Evolutionary conservation across 2,888 invertebrate genomes (phyloP), one percentile per base, ranked within the genome.

Genomic region (Microchrysa polita): DNA sequence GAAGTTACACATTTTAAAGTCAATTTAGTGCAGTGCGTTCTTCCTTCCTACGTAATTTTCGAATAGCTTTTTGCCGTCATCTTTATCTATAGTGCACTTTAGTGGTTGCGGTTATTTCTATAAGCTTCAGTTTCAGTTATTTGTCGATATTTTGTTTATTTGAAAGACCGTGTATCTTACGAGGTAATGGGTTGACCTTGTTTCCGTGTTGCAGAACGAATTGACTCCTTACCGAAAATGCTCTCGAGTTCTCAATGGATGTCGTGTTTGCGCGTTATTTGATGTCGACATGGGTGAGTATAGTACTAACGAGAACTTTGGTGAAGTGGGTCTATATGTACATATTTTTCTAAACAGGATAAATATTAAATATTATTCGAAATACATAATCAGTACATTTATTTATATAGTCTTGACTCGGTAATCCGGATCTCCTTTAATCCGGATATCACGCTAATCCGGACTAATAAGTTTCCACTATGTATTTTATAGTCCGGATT

Each of bases 21-120:
- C 16, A 7, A 48, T 48, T 48, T 2, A 48, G 48, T 48, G 48
- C 48, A 48, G 48, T 48, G 48, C 10, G 2, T 61, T 40, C 61
- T 16, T 61, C 18, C 40, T 60, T 27, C 27, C 27, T 34, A 10
- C 48, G 48, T 5, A 2, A n/a, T 48, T 12, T 48, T 48, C 2
- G 48, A n/a, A 48, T 4, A 4, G 48, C 16, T 48, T 42, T 12
- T 48, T 10, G 48, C 27, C 27, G 7, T 34, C 27, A 34, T 34
- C 48, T 2, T 34, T 7, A 34, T 34, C 48, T 2, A 12, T 48
- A 10, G 48, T 48, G 48, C 16, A 48, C 59, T 23, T 59, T 23
- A 22, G 59, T 59, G 59, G 59, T 59, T 59, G 59, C n/a, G 59
- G 59, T 27, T 23, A 59, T 59, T 59, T 27, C 59, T 59, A 12